Base-by-base conservation (phyloP, 2,797 vertebrate species). In the Botia kubotai region DNA sequence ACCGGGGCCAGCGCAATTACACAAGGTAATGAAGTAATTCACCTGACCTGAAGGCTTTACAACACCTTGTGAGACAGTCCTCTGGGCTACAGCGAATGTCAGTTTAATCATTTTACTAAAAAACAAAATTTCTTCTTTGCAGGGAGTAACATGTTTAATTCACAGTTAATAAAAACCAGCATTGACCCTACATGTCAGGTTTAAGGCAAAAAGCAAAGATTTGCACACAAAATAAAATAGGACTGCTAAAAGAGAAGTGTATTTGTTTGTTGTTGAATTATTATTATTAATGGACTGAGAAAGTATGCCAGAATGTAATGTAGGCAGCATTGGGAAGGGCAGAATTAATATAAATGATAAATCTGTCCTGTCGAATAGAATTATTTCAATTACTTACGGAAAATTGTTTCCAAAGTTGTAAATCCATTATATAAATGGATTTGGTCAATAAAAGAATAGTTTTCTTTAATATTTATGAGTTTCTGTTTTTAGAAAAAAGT, bases 11-110 rank as follows among this genome's bases (percentile, higher is more conserved):
- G 69, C 14, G 58, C 69, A 72, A 72, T 79, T 79, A 79, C 58
- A 79, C 2, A 26, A 79, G 71, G 29, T 72, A 79, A 72, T 72
- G 46, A 65, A 79, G 69, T 65, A 72, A 79, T 79, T 79, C 77
- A 72, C 69, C 77, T 65, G 19, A 70, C 48, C 58, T 43, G 77
- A 72, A 72, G 58, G 68, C 58, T 72, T 68, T 77, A 77, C 65
- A 46, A 39, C 21, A 43, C 52, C 52, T 17, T 23, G 52, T 6
- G 7, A 55, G 69, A 72, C 0, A 29, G 19, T 55, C 29, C 58
- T 72, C 58, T 79, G 48, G 69, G 69, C 77, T 65, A 72, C 26
- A 11, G 43, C 39, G 23, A 52, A 52, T 65, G 19, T 63, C 58
- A 17, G 26, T 65, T 43, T 65, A 65, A 79, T 79, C 58, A 79